Evolutionary conservation across 2,797 vertebrate genomes (phyloP), one percentile per base, ranked within the genome.

Genomic region (Pampus argenteus): DNA sequence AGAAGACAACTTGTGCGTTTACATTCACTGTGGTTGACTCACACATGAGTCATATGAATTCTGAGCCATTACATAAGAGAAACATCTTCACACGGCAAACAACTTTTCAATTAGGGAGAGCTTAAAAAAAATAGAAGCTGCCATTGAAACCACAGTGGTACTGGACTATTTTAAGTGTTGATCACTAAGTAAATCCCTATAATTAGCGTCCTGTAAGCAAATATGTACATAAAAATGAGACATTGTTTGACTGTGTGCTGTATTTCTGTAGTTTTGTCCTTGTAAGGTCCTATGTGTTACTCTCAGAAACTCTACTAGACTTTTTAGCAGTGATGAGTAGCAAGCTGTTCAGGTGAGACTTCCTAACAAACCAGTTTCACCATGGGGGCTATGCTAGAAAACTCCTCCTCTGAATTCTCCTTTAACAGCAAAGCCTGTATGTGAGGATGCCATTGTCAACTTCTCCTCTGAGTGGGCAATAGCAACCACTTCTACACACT

Each of bases 361-460:
- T 74, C 51, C 61, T 59, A 9, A 20, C 6, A 62, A 83, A 86
- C 76, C 56, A 81, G 87, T 88, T 88, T 83, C 29, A 48, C 22
- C 17, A 47, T 10, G 6, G 23, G 28, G 17, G 6, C 10, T 47
- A 23, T 1, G 0, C n/a, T 1, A 6, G 31, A 13, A 66, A 77
- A 71, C 84, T 70, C 86, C 89, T 83, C 86, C 83, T 76, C 63
- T 58, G 57, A 45, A 18, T 10, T 38, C 26, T 14, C 6, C 20
- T 47, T 55, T 14, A 6, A 31, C 34, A 66, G 36, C 20, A 40
- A 67, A 74, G 54, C 42, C 42, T 40, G 5, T 11, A 9, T 44
- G 40, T 5, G 15, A 49, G 18, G 14, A 56, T 68, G 23, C 31
- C 25, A 23, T 20, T 31, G 29, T 66, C 38, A 13, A 6, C 38